Conservation (phyloP, 1,140 invertebrate species). For the Andrena cerasifolii region DNA sequence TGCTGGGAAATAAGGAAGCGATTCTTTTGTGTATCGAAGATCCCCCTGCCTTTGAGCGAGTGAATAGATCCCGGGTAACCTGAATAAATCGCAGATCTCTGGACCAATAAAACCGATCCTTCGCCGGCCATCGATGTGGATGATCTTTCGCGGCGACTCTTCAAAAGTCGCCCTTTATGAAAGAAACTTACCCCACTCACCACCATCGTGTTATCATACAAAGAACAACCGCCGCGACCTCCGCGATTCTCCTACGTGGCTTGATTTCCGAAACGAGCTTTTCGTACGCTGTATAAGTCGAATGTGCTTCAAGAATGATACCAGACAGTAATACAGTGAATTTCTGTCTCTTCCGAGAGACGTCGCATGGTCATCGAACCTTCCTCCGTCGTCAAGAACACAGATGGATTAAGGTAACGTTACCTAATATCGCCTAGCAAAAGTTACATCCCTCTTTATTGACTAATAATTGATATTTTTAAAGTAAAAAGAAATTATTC, state of each 20-base stretch:
- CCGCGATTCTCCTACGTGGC: conserved; percentile 26
- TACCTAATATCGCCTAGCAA: too few relatives aligned
- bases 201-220: conserved; percentile 48
- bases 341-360: background rate
- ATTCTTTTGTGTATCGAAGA: conserved; percentile 64
- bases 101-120: conserved; percentile 58
- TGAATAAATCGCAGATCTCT: conserved; percentile 63
- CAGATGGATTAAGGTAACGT: background rate
- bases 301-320: conserved; percentile 2
- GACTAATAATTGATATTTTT: too few relatives aligned
- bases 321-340: conserved; percentile 14
- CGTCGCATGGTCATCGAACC: background rate
- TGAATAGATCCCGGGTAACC: conserved; percentile 58
- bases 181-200: background rate
- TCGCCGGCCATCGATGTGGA: conserved; percentile 33
- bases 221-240: conserved; percentile 27
- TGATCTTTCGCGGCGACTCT: conserved; percentile 49
- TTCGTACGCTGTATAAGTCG: background rate
- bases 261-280: conserved; percentile 27
- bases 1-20: conserved; percentile 59
- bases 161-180: conserved; percentile 56
- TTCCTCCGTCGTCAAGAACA: background rate
- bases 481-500: too few relatives aligned
- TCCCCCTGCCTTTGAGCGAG: conserved; percentile 41
- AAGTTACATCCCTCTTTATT: too few relatives aligned